Percentiles rank a stretch among this genome's conserved stretches.
Evolutionary conservation across 1,140 invertebrate species (phyloP).

Genomic region (Sycophaga agraensis): DNA sequence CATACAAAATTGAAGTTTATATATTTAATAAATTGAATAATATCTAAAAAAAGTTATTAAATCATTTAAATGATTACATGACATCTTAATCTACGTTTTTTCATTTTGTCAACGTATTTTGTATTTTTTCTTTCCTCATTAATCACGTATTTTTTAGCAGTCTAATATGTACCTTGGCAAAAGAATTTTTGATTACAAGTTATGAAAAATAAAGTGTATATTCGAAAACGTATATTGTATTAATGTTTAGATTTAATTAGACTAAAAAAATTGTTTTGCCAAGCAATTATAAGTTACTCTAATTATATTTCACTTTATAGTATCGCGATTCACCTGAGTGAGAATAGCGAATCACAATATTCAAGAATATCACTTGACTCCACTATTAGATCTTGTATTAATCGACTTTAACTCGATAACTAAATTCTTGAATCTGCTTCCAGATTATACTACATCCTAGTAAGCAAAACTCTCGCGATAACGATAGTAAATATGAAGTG

Average conservation of each 20-base stretch:
- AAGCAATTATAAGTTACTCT: constrained; percentile 13
- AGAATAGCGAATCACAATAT: constrained; percentile 24
- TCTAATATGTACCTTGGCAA: constrained; percentile 29
- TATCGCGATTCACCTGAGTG: constrained; percentile 19
- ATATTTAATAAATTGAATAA: constrained; percentile 19
- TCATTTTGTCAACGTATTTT: constrained; percentile 26
- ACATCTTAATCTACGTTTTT: constrained; percentile 25
- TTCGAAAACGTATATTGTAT: constrained; percentile 4
- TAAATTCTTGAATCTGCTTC: constrained; percentile 18
- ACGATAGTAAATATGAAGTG: constrained; percentile 4
- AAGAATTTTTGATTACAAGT: constrained; percentile 5
- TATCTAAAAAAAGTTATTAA: constrained; percentile 26
- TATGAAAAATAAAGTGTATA: constrained; percentile 14
- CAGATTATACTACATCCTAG: constrained; percentile 9
- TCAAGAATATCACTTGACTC: constrained; percentile 29
- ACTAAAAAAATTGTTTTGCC: constrained; percentile 29
- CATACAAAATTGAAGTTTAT: constrained; percentile 19
- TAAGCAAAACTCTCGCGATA: constrained; percentile 2
- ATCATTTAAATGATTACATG: constrained; percentile 27
- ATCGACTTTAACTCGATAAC: constrained; percentile 19
- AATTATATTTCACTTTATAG: constrained; percentile 15
- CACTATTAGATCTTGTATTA: constrained; percentile 7
- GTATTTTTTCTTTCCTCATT: constrained; percentile 10
- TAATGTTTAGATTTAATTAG: neutral
- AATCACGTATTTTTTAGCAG: constrained; percentile 26